Evolutionary conservation across 1,140 invertebrate genomes (phyloP).

Genomic region (Leptonema lineaticorne): DNA sequence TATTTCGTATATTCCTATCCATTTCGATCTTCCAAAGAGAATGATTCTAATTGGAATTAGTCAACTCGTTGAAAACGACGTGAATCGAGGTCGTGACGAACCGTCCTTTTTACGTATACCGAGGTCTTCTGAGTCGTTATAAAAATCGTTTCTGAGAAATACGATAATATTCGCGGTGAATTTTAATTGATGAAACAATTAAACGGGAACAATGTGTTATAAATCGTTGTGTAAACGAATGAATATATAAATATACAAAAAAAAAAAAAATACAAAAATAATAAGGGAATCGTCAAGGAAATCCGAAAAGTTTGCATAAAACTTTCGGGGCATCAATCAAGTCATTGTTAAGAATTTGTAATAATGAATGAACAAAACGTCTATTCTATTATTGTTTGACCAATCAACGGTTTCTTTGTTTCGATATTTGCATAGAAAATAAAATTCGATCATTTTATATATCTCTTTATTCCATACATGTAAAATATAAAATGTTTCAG

Average conservation of each 20-base stretch:
- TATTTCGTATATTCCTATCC: background rate
- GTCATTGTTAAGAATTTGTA: background rate
- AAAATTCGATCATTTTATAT: background rate
- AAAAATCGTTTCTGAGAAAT: too few species aligned
- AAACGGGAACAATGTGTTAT: too few species aligned
- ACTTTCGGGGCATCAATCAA: conserved; percentile 17
- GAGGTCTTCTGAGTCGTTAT: too few species aligned
- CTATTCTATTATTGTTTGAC: background rate
- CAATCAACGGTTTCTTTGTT: background rate
- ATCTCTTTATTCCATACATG: background rate
- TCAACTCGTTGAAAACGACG: background rate
- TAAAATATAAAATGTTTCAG: background rate
- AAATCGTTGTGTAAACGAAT: too few species aligned
- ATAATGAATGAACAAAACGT: background rate
- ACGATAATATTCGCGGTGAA: too few species aligned
- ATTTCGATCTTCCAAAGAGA: too few species aligned
- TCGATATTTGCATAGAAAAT: background rate
- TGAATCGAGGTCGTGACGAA: background rate
- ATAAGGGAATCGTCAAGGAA: too few species aligned
- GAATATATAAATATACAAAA: too few species aligned
- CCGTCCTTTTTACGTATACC: background rate
- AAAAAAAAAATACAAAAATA: too few species aligned
- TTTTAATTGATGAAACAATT: too few species aligned
- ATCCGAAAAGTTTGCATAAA: background rate
- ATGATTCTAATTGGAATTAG: background rate